Evolutionary conservation across 2,797 vertebrate species (phyloP).

Genomic region (Acanthornis magna): DNA sequence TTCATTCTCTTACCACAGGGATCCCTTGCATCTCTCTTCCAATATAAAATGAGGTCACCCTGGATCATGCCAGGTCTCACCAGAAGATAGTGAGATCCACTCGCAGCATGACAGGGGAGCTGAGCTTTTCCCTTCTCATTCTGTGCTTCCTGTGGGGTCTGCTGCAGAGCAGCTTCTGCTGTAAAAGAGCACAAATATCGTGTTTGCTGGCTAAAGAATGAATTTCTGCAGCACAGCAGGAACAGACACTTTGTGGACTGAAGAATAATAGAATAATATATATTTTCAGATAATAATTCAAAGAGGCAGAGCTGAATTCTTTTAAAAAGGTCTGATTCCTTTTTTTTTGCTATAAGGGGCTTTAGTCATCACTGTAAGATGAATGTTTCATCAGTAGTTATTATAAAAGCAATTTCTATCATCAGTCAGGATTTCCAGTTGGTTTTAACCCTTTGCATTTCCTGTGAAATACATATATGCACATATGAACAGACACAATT

Average conservation of each 20-base stretch:
- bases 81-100: not conserved
- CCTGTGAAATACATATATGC: not conserved
- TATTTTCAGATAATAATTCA: not conserved
- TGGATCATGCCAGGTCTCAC: not conserved
- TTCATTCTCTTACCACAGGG: not conserved
- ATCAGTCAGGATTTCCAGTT: not conserved
- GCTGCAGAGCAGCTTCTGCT: not conserved
- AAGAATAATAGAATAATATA: not conserved
- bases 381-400: not conserved
- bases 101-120: not conserved
- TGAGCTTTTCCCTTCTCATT: not conserved
- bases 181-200: not conserved
- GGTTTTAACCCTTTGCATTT: not conserved
- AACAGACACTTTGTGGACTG: not conserved
- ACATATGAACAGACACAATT: not conserved
- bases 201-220: not conserved
- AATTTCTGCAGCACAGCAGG: not conserved
- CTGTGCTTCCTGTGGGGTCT: not conserved
- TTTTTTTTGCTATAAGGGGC: not conserved
- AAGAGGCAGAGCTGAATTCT: not conserved
- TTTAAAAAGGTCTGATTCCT: not conserved
- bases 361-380: not conserved
- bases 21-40: not conserved
- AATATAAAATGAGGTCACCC: not conserved
- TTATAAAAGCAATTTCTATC: not conserved